phyloP scores from a whole-genome alignment of 1,140 invertebrate species.

The Teleopsis dalmanni region DNA sequence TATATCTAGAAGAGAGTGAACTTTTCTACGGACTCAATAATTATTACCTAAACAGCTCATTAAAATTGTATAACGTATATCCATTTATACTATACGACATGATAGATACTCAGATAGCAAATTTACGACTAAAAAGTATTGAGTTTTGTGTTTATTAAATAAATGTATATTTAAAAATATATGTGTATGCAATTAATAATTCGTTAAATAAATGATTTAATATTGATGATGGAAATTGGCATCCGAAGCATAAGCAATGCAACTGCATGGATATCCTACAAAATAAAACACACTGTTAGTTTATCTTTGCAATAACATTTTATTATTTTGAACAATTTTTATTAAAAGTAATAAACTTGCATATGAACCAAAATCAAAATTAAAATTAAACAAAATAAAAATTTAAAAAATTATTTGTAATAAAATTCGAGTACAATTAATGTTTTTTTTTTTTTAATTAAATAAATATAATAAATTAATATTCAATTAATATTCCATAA shows the following conservation, averaged over 20 bases:
- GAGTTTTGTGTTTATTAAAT: too few species aligned
- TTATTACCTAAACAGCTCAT: too few species aligned
- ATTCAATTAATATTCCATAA: neutral
- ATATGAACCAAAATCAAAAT: conserved; percentile 2
- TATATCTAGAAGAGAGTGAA: too few species aligned
- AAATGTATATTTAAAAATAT: too few species aligned
- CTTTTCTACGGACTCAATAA: too few species aligned
- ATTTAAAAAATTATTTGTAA: neutral
- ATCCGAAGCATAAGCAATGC: conserved; percentile 42
- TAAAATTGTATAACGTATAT: too few species aligned
- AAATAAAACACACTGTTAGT: conserved; percentile 1
- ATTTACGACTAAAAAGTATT: too few species aligned
- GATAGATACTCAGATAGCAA: too few species aligned
- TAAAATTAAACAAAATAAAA: neutral
- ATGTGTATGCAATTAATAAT: neutral
- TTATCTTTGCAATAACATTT: neutral
- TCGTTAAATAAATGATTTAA: conserved; percentile 16
- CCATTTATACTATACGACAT: too few species aligned
- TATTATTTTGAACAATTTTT: neutral
- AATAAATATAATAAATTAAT: neutral
- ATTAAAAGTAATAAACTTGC: neutral
- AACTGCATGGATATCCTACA: conserved; percentile 40
- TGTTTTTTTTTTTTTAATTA: neutral
- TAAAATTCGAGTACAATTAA: neutral
- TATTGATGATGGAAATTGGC: conserved; percentile 36